Evolutionary conservation across 2,113 vertebrate species (phyloP).

Genomic region (human): DNA sequence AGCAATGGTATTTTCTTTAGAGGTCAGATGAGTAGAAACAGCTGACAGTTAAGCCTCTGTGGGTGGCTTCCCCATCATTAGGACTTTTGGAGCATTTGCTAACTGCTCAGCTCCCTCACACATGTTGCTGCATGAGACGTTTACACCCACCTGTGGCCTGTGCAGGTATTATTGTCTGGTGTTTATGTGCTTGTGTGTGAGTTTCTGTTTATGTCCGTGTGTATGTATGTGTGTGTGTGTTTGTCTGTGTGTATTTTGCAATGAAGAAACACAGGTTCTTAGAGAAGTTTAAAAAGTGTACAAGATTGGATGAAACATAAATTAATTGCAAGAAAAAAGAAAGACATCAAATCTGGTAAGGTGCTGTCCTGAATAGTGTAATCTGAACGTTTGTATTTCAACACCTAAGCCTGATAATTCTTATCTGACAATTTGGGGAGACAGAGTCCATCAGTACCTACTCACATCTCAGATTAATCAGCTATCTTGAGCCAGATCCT

Average conservation of each 20-base stretch:
- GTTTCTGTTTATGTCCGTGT: no score
- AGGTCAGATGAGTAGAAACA: neutral
- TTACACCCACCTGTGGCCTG: neutral
- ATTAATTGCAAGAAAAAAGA: neutral
- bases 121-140: neutral
- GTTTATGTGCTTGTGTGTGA: no score
- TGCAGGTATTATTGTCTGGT: neutral
- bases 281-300: neutral
- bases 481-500: no score
- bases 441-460: neutral
- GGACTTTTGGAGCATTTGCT: neutral
- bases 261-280: neutral
- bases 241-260: neutral
- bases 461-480: neutral
- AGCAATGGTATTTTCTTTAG: neutral
- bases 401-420: neutral
- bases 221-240: no score
- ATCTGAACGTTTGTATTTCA: neutral
- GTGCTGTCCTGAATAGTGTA: neutral
- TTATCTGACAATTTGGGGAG: neutral
- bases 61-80: no score
- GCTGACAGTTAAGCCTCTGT: neutral
- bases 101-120: neutral
- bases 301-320: neutral
- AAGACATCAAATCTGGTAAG: neutral